Base-by-base conservation (phyloP, 2,797 vertebrate species). In the Paratrypauchen microcephalus region DNA sequence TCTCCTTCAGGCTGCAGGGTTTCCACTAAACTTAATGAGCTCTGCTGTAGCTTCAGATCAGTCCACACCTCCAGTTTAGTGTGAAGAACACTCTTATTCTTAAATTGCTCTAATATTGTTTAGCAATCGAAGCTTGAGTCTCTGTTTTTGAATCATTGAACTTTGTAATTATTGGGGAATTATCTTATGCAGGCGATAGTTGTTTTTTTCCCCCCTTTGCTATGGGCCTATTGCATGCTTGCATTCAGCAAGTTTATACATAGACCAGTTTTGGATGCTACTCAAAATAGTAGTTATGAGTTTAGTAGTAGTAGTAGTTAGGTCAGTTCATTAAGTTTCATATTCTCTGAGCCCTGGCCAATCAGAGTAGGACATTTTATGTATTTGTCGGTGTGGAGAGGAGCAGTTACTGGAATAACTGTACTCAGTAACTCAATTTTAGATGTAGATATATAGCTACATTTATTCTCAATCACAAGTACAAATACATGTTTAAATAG, bases 11-110 rank as follows among this genome's bases (percentile, higher is more conserved):
- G 76, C 67, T 58, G 39, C 74, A 64, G 66, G 78, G 73, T 83
- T 82, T 74, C 71, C 68, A 79, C 78, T 62, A 70, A 78, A 83
- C 69, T 77, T 83, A 87, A 87, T 79, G 81, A 87, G 78, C 69
- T 68, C 75, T 77, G 74, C 82, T 84, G 74, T 85, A 82, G 78
- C 74, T 72, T 59, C 67, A 74, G 68, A 85, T 83, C 66, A 69
- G 80, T 83, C 45, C 65, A 71, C 64, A 62, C 30, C 54, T 66
- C 30, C 15, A 47, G 71, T 69, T 70, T 62, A 71, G 74, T 62
- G 73, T 63, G 64, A 66, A 45, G 79, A 60, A 77, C 61, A 62
- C 70, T 76, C 77, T 52, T 48, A 15, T 64, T 28, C 9, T 5
- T 26, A 64, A 48, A 64, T 26, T 8, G 48, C 19, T n/a, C 9